These are phyloP conservation scores for Thaleichthys pacificus DNA, from an alignment of 2,797 vertebrate species.

Conservation along the genomic window DNA sequence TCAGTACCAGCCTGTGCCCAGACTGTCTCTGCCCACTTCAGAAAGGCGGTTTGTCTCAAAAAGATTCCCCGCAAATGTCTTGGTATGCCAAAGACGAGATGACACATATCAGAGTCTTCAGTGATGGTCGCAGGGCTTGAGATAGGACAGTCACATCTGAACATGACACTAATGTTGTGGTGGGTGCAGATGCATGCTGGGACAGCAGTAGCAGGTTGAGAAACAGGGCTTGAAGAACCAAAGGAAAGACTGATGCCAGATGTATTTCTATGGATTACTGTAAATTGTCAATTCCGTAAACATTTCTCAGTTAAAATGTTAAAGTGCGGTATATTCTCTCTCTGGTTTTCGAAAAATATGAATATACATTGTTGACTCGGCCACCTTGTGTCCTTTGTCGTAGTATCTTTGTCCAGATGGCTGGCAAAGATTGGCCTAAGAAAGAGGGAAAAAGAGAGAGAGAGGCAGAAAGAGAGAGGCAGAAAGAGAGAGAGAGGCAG, in stretches of 20 bases:
- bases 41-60: constrained; percentile 46
- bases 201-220: constrained; percentile 18
- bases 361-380: too few species aligned
- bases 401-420: too few species aligned
- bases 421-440: too few species aligned
- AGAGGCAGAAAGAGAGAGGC: too few species aligned
- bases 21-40: constrained; percentile 30
- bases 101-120: constrained; percentile 32
- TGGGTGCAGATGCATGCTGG: background rate
- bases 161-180: constrained; percentile 48
- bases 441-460: too few species aligned
- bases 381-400: too few species aligned
- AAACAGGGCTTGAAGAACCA: constrained; percentile 5
- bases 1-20: constrained; percentile 50
- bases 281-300: too few species aligned
- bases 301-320: too few species aligned
- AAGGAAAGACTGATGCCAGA: too few species aligned
- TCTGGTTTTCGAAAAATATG: too few species aligned
- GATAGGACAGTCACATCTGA: constrained; percentile 19
- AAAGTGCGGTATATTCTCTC: too few species aligned
- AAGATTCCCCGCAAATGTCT: constrained; percentile 11
- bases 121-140: constrained; percentile 7
- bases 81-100: constrained; percentile 34
- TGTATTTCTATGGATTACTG: too few species aligned
- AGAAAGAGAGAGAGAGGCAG: background rate